These are phyloP conservation scores for Petrocephalus microphthalmus DNA, from an alignment of 2,113 vertebrate genomes.

Conservation along the genomic window DNA sequence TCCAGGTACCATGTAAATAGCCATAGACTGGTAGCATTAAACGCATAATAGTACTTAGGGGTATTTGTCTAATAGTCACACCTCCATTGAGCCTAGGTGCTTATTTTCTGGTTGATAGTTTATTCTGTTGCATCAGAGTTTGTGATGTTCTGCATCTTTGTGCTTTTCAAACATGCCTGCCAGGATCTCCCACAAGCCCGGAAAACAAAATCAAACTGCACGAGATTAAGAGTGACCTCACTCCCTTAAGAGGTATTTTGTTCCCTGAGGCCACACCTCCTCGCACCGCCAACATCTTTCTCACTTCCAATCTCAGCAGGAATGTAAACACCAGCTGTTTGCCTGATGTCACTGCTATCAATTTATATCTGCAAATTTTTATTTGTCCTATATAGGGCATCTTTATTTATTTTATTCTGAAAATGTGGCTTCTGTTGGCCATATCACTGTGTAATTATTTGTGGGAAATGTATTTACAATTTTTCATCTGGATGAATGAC, in stretches of 20 bases:
- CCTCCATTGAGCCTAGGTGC: background rate
- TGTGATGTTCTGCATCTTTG: background rate
- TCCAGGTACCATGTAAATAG: constrained; percentile 58
- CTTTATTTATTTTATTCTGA: background rate
- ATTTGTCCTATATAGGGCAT: background rate
- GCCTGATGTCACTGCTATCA: background rate
- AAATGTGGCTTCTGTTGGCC: background rate
- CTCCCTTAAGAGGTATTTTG: constrained; percentile 82
- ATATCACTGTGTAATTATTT: background rate
- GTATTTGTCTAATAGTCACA: background rate
- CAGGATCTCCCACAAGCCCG: constrained; percentile 85
- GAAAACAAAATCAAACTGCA: constrained; percentile 91
- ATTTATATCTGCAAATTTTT: background rate
- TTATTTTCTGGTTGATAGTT: background rate
- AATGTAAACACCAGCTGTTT: background rate
- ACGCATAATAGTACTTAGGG: background rate
- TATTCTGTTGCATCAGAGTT: background rate
- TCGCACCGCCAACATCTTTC: background rate
- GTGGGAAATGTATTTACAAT: background rate
- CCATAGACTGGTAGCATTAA: constrained; percentile 11
- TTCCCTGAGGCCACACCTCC: background rate
- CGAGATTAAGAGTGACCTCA: constrained; percentile 89
- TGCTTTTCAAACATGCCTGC: constrained; percentile 31
- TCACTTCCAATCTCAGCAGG: background rate
- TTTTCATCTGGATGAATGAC: too few relatives aligned